A percentile compares a stretch with the other conserved stretches of the same genome.
These are phyloP conservation scores for Sternarchorhynchus goeldii DNA, from an alignment of 2,797 vertebrate genomes.

Conservation along the genomic window DNA sequence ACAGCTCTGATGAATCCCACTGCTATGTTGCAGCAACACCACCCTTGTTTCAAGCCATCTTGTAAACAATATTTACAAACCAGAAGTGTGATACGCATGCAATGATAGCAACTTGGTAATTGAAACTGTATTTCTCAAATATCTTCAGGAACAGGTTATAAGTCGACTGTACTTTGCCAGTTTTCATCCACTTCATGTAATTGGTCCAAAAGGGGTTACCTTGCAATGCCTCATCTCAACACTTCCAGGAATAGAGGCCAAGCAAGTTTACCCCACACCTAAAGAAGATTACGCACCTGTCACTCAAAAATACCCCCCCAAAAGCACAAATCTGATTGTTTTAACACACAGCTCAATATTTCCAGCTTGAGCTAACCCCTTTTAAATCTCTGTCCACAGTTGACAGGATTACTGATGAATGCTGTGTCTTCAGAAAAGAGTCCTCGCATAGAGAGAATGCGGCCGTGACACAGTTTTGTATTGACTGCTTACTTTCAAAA, in stretches of 20 bases:
- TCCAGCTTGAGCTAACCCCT: slow-evolving; percentile 1
- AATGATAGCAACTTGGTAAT: background rate
- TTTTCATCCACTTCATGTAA: background rate
- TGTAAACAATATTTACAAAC: background rate
- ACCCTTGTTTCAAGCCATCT: background rate
- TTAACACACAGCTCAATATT: slow-evolving; percentile 32
- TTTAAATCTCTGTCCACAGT: slow-evolving; percentile 9
- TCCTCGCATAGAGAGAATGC: slow-evolving; percentile 1
- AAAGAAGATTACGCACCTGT: slow-evolving; percentile 44
- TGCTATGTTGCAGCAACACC: background rate
- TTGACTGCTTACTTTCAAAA: slow-evolving; percentile 8
- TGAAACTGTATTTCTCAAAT: background rate
- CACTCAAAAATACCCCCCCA: slow-evolving; percentile 7
- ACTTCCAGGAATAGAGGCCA: slow-evolving; percentile 20
- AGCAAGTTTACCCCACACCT: slow-evolving; percentile 11
- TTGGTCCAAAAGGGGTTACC: slow-evolving; percentile 5
- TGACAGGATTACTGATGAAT: slow-evolving; percentile 41
- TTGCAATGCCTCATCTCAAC: slow-evolving; percentile 3
- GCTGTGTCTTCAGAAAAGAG: slow-evolving; percentile 15
- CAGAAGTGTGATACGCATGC: background rate
- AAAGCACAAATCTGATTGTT: slow-evolving; percentile 34
- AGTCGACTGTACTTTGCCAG: background rate
- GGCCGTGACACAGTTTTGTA: background rate
- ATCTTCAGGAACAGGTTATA: background rate
- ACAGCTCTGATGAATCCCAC: background rate